phyloP scores from a whole-genome alignment of 2,113 vertebrate genomes.

The Solea solea region DNA sequence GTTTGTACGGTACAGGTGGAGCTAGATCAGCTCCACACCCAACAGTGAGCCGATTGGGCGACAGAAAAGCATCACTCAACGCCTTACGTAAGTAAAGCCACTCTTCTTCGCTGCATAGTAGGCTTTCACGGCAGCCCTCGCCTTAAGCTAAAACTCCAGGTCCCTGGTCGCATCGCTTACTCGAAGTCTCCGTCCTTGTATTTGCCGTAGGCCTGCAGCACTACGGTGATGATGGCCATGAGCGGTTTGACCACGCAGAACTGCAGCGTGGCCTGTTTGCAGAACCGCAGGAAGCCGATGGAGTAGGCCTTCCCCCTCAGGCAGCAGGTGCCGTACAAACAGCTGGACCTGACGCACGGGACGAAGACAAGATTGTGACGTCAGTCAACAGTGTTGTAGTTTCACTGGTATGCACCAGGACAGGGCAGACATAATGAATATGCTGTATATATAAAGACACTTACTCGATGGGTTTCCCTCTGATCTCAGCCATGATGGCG shows the following conservation, averaged over 20 bases:
- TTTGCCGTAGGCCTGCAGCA: slow-evolving; percentile 95
- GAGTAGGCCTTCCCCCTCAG: slow-evolving; percentile 96
- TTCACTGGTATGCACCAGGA: no score
- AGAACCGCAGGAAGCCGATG: slow-evolving; percentile 95
- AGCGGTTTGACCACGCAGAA: slow-evolving; percentile 99
- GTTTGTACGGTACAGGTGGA: no score
- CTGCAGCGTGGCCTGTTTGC: slow-evolving; percentile 97
- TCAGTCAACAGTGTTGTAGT: background rate
- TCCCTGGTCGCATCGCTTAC: slow-evolving; percentile 76
- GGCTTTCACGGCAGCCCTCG: no score
- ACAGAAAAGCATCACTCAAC: no score
- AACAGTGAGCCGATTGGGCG: no score
- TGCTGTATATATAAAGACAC: slow-evolving; percentile 39
- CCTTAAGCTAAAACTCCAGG: background rate
- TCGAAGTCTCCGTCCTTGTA: slow-evolving; percentile 98
- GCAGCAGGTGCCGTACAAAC: slow-evolving; percentile 94
- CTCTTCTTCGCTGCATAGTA: no score
- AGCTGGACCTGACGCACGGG: slow-evolving; percentile 88
- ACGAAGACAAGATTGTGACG: background rate
- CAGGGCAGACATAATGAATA: background rate
- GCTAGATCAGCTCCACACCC: no score
- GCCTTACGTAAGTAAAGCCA: no score
- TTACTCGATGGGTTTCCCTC: slow-evolving; percentile 91
- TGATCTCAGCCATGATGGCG: slow-evolving; percentile 96
- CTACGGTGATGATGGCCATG: slow-evolving; percentile 92